These are phyloP conservation scores for Platanista minor DNA, from an alignment of 2,113 vertebrate genomes.

Conservation along the genomic window DNA sequence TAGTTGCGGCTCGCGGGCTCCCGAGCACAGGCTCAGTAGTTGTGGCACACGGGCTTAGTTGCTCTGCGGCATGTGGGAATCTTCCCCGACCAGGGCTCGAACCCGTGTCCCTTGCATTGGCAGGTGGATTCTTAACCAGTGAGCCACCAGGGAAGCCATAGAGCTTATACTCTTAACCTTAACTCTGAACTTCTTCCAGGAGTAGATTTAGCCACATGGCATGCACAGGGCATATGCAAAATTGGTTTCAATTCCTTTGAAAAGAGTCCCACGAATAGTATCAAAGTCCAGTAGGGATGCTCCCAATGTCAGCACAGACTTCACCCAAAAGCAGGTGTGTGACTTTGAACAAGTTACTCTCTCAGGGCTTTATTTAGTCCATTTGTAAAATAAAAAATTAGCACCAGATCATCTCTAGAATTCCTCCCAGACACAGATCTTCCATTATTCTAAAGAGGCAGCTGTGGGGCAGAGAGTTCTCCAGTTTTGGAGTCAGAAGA, in stretches of 20 bases:
- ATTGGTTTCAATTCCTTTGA: not conserved
- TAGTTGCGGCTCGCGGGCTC: too few relatives aligned
- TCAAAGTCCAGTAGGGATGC: not conserved
- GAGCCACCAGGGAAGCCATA: too few relatives aligned
- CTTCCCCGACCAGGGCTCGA: too few relatives aligned
- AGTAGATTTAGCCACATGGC: not conserved
- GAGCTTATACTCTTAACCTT: not conserved
- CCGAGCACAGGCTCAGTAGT: too few relatives aligned
- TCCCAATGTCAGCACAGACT: not conserved
- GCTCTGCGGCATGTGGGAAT: too few relatives aligned
- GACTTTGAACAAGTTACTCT: conserved; percentile 24
- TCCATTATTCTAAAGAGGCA: not conserved
- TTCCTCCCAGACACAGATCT: not conserved
- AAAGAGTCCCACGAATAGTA: not conserved
- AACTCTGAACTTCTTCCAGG: not conserved
- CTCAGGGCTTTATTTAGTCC: not conserved
- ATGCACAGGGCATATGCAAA: not conserved
- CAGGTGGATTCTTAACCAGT: too few relatives aligned
- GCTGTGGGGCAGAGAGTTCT: not conserved
- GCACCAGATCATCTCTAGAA: not conserved
- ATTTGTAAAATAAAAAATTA: conserved; percentile 50
- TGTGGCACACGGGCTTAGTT: too few relatives aligned
- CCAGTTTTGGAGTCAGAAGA: not conserved
- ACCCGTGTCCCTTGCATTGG: too few relatives aligned
- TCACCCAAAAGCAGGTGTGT: not conserved